Evolutionary conservation across 2,797 vertebrate genomes (phyloP).

Genomic region (Lagodon rhomboides): DNA sequence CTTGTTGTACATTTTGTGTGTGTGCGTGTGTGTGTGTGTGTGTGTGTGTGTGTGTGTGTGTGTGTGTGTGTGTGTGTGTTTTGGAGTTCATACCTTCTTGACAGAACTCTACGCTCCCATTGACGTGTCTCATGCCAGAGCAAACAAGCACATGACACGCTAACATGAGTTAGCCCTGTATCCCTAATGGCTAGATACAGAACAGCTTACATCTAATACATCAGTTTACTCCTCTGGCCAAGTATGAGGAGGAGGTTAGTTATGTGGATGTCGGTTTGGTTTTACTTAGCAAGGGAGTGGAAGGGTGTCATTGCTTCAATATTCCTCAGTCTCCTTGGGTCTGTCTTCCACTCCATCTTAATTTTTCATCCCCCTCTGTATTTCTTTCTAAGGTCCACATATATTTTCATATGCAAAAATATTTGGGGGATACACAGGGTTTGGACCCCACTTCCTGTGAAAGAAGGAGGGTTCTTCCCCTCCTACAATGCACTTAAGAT

Average conservation of each 20-base stretch:
- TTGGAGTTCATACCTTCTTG: constrained; percentile 7
- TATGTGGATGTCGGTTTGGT: constrained; percentile 26
- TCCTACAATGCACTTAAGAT: too few relatives aligned
- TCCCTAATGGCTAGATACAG: constrained; percentile 34
- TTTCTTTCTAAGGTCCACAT: neutral
- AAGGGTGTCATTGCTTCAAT: constrained; percentile 47
- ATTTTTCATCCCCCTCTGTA: constrained; percentile 9
- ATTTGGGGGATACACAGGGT: too few relatives aligned
- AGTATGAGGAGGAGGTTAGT: constrained; percentile 32
- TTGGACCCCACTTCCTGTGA: too few relatives aligned
- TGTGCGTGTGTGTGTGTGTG: constrained; percentile 3
- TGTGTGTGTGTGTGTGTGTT: neutral
- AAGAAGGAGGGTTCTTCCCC: too few relatives aligned
- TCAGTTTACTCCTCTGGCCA: constrained; percentile 24
- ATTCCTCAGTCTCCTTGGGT: constrained; percentile 18
- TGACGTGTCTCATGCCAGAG: constrained; percentile 14
- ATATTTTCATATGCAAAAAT: neutral
- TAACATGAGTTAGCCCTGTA: constrained; percentile 34
- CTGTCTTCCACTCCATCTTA: constrained; percentile 30
- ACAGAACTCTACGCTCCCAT: constrained; percentile 15
- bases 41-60: too few relatives aligned
- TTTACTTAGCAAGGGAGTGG: constrained; percentile 45
- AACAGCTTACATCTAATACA: constrained; percentile 57
- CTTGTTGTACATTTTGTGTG: constrained; percentile 3
- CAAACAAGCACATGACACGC: constrained; percentile 35